Conservation (phyloP, 1,140 invertebrate species). For the Semibalanus balanoides region DNA sequence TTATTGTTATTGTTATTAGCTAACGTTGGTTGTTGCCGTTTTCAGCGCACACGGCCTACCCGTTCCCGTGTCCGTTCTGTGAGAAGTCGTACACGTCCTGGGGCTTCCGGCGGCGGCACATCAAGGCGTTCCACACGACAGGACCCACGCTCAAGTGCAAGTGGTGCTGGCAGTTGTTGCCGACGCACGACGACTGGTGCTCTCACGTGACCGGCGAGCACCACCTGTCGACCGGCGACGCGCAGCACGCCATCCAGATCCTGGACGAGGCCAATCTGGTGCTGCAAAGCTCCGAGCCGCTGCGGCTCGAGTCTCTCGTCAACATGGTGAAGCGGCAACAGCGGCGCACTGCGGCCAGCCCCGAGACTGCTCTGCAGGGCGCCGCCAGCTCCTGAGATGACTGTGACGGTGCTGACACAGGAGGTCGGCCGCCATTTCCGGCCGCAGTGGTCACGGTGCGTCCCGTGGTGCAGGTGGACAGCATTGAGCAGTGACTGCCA, state of each 20-base stretch:
- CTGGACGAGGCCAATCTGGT: conserved; percentile 47
- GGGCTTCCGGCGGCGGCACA: conserved; percentile 45
- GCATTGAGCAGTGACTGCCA: too few relatives aligned
- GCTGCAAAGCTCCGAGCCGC: conserved; percentile 35
- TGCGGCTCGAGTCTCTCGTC: conserved; percentile 32
- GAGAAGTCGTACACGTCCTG: conserved; percentile 46
- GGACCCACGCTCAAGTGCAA: conserved; percentile 28
- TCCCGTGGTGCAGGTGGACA: too few relatives aligned
- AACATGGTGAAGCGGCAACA: conserved; percentile 23
- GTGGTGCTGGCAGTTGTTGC: conserved; percentile 40
- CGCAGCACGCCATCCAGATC: conserved; percentile 42
- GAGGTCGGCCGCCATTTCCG: too few relatives aligned
- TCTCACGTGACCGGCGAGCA: conserved; percentile 40
- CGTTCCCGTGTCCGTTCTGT: conserved; percentile 48
- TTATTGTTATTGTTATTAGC: too few relatives aligned
- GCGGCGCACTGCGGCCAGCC: background rate
- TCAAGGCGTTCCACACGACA: conserved; percentile 42
- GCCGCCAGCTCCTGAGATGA: background rate
- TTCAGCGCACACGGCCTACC: conserved; percentile 23
- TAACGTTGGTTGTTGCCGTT: too few relatives aligned
- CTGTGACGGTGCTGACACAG: too few relatives aligned
- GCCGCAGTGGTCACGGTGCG: too few relatives aligned
- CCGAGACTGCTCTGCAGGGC: background rate
- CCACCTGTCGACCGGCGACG: conserved; percentile 39
- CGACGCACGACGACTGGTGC: conserved; percentile 40